Evolutionary conservation across 2,113 vertebrate genomes (phyloP).

Genomic region (Chloroceryle aenea): DNA sequence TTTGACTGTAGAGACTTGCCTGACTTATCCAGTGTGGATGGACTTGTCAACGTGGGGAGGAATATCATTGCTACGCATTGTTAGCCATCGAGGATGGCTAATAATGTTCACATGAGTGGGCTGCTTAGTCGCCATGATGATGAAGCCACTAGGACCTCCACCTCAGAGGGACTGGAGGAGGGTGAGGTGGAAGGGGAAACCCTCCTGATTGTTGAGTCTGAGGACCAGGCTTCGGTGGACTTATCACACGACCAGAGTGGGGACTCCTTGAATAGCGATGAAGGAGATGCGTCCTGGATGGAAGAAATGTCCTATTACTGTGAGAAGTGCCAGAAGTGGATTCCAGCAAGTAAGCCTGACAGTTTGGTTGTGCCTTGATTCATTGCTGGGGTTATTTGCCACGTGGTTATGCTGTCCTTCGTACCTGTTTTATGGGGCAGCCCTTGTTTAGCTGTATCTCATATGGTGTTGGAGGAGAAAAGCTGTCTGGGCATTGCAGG

Average conservation of each 20-base stretch:
- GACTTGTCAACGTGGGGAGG: background rate
- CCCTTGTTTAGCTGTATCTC: background rate
- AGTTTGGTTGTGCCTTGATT: background rate
- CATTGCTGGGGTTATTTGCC: background rate
- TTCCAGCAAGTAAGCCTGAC: slow-evolving; percentile 86
- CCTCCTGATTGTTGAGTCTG: slow-evolving; percentile 92
- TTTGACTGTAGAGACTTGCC: background rate
- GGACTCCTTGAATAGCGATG: slow-evolving; percentile 93
- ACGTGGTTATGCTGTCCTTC: background rate
- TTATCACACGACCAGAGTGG: slow-evolving; percentile 96
- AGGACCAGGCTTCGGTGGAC: slow-evolving; percentile 95
- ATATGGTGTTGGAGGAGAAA: rapidly evolving
- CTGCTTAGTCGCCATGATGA: slow-evolving; percentile 81
- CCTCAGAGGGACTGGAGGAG: slow-evolving; percentile 93
- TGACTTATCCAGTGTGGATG: background rate
- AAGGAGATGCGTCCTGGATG: slow-evolving; percentile 88
- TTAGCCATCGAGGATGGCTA: slow-evolving; percentile 80
- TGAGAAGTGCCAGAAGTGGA: slow-evolving; percentile 97
- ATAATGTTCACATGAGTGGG: slow-evolving; percentile 79
- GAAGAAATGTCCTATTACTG: slow-evolving; percentile 96
- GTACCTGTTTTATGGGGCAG: rapidly evolving
- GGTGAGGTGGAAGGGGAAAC: slow-evolving; percentile 98
- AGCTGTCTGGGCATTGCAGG: rapidly evolving
- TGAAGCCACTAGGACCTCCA: slow-evolving; percentile 87
- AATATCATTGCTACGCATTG: background rate